Conservation (phyloP, 2,888 invertebrate species). For the Cryptocephalus primarius region DNA sequence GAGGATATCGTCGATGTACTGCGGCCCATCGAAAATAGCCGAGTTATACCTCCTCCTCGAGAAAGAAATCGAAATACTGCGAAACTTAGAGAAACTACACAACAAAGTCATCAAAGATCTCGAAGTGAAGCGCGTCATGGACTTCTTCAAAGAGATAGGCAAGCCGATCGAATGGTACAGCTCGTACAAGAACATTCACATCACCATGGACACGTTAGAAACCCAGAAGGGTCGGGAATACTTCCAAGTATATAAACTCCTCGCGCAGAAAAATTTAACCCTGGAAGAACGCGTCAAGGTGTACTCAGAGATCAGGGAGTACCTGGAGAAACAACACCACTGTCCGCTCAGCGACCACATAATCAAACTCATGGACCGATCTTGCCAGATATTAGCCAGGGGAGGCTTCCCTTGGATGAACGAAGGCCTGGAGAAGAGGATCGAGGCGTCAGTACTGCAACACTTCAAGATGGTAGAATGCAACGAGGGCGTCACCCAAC, state of each 20-base stretch:
- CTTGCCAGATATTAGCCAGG: conserved; percentile 56
- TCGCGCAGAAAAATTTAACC: conserved; percentile 47
- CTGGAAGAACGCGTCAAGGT: conserved; percentile 54
- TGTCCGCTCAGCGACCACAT: conserved; percentile 49
- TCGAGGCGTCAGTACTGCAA: conserved; percentile 45
- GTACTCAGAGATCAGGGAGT: conserved; percentile 57
- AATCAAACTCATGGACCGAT: conserved; percentile 55
- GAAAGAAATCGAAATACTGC: conserved; percentile 59
- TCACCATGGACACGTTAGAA: conserved; percentile 72
- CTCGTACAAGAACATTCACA: conserved; percentile 45
- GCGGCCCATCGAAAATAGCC: conserved; percentile 58
- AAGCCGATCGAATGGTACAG: conserved; percentile 46
- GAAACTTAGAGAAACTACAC: conserved; percentile 57
- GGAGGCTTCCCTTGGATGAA: conserved; percentile 49
- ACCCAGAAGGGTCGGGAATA: conserved; percentile 69
- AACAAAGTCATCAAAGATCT: conserved; percentile 49
- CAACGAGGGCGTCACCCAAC: conserved; percentile 44
- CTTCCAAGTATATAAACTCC: conserved; percentile 58
- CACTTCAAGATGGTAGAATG: conserved; percentile 48
- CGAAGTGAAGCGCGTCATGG: conserved; percentile 41
- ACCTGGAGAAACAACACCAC: conserved; percentile 46
- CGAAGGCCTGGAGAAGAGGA: conserved; percentile 54
- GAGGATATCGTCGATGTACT: conserved; percentile 50
- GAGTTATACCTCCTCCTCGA: conserved; percentile 60
- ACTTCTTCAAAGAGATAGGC: conserved; percentile 52